These are phyloP conservation scores for Syritta pipiens DNA, from an alignment of 2,888 invertebrate genomes.

Conservation along the genomic window DNA sequence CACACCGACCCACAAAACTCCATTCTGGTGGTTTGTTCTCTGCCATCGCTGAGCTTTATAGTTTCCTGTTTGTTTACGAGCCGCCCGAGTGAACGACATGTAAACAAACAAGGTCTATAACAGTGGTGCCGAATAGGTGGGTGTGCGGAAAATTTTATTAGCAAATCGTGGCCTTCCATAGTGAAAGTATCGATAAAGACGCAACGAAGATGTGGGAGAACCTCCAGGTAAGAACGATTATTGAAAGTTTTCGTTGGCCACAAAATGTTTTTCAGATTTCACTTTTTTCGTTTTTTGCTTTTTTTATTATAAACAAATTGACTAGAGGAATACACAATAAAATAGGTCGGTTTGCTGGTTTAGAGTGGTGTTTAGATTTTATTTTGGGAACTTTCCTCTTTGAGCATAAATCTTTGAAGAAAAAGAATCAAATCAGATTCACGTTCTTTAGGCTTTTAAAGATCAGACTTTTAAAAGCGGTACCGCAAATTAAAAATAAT, in stretches of 20 bases:
- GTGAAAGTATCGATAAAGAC: conserved; percentile 8
- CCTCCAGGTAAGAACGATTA: neutral
- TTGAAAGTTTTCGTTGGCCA: neutral
- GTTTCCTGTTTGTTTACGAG: conserved; percentile 37
- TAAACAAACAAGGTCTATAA: conserved; percentile 49
- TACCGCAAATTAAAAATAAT: too few relatives aligned
- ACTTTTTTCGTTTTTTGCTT: neutral
- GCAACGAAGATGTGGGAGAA: neutral
- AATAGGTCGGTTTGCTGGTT: neutral
- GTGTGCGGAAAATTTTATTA: conserved; percentile 17
- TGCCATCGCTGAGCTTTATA: conserved; percentile 5
- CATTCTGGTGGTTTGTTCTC: conserved; percentile 10
- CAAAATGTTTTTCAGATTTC: neutral
- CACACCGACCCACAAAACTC: neutral
- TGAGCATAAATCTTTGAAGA: too few relatives aligned
- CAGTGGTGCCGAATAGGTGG: conserved; percentile 21
- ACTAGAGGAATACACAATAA: neutral
- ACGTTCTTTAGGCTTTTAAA: too few relatives aligned
- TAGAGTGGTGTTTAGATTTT: too few relatives aligned
- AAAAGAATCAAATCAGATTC: too few relatives aligned
- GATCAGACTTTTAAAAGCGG: too few relatives aligned
- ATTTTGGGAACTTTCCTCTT: too few relatives aligned
- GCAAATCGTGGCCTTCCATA: conserved; percentile 6
- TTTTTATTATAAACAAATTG: neutral
- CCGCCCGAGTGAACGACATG: neutral